Evolutionary conservation across 2,797 vertebrate genomes (phyloP).

Genomic region (Chelidonichthys spinosus): DNA sequence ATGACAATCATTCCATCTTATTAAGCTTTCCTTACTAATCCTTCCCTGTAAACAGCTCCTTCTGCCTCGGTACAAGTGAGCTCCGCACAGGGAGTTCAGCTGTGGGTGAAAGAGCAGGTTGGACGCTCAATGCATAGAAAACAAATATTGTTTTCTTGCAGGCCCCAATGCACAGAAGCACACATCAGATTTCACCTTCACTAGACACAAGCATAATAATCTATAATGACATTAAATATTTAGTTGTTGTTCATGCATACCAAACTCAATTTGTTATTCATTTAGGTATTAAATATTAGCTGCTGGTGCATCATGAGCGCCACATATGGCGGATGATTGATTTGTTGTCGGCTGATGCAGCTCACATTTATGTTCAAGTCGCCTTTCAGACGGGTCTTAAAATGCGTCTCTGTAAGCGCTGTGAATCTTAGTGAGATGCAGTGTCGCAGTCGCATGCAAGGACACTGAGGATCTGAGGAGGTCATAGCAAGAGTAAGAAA

Average conservation of each 20-base stretch:
- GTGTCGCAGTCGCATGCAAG: constrained; percentile 20
- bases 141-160: constrained; percentile 4
- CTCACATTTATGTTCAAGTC: constrained; percentile 30
- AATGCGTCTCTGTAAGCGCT: constrained; percentile 17
- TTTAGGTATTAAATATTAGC: constrained; percentile 33
- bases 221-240: constrained; percentile 24
- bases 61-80: background rate
- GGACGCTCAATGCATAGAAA: background rate
- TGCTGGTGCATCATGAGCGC: background rate
- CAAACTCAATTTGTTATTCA: constrained; percentile 27
- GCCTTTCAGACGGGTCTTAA: constrained; percentile 2
- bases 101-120: constrained; percentile 14
- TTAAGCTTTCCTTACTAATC: constrained; percentile 14
- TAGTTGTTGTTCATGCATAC: constrained; percentile 20
- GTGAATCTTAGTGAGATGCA: constrained; percentile 44
- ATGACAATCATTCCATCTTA: constrained; percentile 14
- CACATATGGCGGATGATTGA: constrained; percentile 20
- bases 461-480: constrained; percentile 14
- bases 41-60: constrained; percentile 2
- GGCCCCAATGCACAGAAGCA: constrained; percentile 4
- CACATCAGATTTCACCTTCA: constrained; percentile 9
- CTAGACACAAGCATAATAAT: constrained; percentile 8
- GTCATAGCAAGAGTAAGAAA: constrained; percentile 19
- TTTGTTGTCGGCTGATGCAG: constrained; percentile 31
- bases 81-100: constrained; percentile 16